Evolutionary conservation across 1,140 invertebrate genomes (phyloP).

Genomic region (Drosophila serrata): DNA sequence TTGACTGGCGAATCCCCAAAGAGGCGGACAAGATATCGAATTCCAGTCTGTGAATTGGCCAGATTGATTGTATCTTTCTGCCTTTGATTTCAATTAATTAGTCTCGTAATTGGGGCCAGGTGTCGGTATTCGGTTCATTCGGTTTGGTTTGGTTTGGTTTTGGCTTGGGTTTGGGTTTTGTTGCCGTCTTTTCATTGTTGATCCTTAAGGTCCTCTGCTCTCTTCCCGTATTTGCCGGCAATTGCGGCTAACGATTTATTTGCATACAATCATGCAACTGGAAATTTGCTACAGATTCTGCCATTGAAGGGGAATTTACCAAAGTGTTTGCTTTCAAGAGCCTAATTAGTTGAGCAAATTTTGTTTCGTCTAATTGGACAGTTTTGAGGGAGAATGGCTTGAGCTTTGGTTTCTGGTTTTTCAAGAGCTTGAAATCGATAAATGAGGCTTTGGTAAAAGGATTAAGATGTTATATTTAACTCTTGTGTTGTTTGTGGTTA

Average conservation of each 20-base stretch:
- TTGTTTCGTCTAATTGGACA: conserved; percentile 29
- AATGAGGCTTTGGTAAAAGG: not conserved
- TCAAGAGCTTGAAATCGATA: not conserved
- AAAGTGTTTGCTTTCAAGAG: conserved; percentile 36
- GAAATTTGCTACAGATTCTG: conserved; percentile 21
- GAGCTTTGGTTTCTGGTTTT: not conserved
- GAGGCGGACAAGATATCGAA: conserved; percentile 6
- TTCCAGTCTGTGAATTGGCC: conserved; percentile 33
- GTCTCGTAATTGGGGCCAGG: conserved; percentile 59
- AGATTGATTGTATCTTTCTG: conserved; percentile 24
- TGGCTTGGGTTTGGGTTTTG: no score
- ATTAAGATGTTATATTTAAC: not conserved
- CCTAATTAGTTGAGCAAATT: conserved; percentile 73
- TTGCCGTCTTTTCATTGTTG: conserved; percentile 19
- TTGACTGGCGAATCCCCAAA: conserved; percentile 39
- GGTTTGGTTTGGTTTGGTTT: not conserved
- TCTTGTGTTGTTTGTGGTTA: not conserved
- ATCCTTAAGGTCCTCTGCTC: conserved; percentile 5
- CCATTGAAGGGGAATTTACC: conserved; percentile 17
- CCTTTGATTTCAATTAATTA: conserved; percentile 70
- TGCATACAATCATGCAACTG: conserved; percentile 52
- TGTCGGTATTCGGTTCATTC: conserved; percentile 11
- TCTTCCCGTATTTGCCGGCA: conserved; percentile 26
- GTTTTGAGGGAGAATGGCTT: not conserved
- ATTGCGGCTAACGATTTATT: conserved; percentile 50